A percentile compares a stretch with the other conserved stretches of the same genome.
These are phyloP conservation scores for Lithophane leautieri DNA, from an alignment of 2,888 invertebrate species.

Conservation along the genomic window DNA sequence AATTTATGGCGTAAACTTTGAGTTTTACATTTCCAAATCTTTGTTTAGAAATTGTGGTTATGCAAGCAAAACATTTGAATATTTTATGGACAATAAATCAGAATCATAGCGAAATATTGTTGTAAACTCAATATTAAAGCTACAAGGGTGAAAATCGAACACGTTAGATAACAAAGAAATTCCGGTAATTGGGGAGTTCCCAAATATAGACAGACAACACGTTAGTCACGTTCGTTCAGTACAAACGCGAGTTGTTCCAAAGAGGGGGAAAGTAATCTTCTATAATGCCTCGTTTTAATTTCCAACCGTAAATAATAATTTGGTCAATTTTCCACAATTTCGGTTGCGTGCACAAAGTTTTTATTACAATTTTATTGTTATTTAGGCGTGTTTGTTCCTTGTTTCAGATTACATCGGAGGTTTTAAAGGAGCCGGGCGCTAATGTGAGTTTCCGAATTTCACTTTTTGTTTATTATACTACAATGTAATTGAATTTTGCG, in stretches of 20 bases:
- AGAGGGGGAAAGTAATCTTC: constrained; percentile 86
- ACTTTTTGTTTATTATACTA: constrained; percentile 83
- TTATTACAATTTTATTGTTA: constrained; percentile 91
- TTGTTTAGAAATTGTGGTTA: constrained; percentile 38
- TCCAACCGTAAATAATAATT: constrained; percentile 89
- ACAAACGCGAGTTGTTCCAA: constrained; percentile 77
- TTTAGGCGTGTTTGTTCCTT: constrained; percentile 91
- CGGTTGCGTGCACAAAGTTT: constrained; percentile 90
- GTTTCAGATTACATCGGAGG: constrained; percentile 90
- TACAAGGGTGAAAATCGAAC: constrained; percentile 54
- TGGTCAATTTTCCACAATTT: constrained; percentile 90
- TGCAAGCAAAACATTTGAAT: constrained; percentile 33
- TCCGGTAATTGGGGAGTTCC: constrained; percentile 58
- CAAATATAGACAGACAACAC: constrained; percentile 68
- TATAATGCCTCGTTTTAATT: constrained; percentile 88
- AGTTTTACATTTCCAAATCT: constrained; percentile 28
- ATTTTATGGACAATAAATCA: constrained; percentile 43
- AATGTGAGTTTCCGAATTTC: constrained; percentile 89
- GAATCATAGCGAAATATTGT: constrained; percentile 13
- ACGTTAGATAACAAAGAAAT: constrained; percentile 54
- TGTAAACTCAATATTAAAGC: constrained; percentile 42
- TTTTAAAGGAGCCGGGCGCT: constrained; percentile 88
- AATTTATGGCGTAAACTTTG: constrained; percentile 28
- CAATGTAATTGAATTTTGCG: constrained; percentile 82
- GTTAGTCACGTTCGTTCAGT: constrained; percentile 72